Conservation (phyloP, 2,888 invertebrate genomes). For the Podotricha telesiphe region DNA sequence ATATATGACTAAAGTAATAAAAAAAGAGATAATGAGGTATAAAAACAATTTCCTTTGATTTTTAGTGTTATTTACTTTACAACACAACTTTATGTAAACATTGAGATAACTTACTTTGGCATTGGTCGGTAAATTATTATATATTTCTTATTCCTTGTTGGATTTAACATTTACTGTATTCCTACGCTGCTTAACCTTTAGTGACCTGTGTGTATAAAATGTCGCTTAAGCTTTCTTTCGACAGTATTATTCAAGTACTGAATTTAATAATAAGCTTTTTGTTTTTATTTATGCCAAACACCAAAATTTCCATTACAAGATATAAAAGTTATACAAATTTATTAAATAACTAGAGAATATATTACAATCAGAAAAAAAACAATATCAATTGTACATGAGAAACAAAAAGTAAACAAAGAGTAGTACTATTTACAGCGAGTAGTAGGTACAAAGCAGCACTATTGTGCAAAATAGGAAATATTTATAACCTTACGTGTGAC, state of each 20-base stretch:
- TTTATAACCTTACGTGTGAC: constrained; percentile 30
- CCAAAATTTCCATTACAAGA: too few relatives aligned
- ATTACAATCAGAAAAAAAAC: too few relatives aligned
- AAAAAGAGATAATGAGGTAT: constrained; percentile 21
- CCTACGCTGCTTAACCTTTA: constrained; percentile 27
- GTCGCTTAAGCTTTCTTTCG: neutral
- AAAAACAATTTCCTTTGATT: constrained; percentile 33
- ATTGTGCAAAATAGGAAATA: constrained; percentile 38
- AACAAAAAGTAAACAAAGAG: neutral
- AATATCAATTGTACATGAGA: neutral
- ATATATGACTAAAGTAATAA: constrained; percentile 27
- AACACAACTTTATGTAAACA: constrained; percentile 28
- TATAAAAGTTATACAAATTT: too few relatives aligned
- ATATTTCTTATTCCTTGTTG: constrained; percentile 8
- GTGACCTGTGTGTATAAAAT: constrained; percentile 23
- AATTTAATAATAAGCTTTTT: neutral
- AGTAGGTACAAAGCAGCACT: constrained; percentile 27
- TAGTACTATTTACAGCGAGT: neutral
- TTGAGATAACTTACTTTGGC: constrained; percentile 30
- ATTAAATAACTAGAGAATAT: too few relatives aligned
- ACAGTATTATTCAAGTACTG: constrained; percentile 2
- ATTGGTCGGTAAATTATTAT: constrained; percentile 15
- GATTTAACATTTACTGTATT: constrained; percentile 6
- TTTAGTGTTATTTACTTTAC: constrained; percentile 28
- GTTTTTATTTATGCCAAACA: neutral